Percentiles rank a stretch among this genome's conserved stretches.
Evolutionary conservation across 2,797 vertebrate species (phyloP).

Genomic region (Peromyscus eremicus): DNA sequence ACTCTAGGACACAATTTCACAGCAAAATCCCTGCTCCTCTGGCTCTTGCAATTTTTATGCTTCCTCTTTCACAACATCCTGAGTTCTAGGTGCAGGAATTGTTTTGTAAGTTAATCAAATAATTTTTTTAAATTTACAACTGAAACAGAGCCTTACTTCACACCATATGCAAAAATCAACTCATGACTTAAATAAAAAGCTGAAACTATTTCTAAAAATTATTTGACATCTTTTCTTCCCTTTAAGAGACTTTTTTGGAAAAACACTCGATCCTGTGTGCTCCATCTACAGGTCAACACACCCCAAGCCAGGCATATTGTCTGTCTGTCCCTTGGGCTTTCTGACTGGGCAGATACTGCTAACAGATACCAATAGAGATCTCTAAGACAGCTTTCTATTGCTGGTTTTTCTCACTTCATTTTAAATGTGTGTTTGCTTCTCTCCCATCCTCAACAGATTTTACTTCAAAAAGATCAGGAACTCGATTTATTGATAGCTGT

Average conservation of each 20-base stretch:
- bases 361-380: neutral
- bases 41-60: neutral
- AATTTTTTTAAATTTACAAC: neutral
- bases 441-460: neutral
- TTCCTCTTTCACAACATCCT: neutral
- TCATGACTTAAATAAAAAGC: neutral
- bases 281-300: neutral
- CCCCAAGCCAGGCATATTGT: neutral
- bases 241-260: constrained; percentile 40
- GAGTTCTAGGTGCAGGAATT: neutral
- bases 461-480: neutral
- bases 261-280: neutral
- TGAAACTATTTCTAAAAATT: neutral
- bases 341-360: neutral
- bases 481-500: neutral
- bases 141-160: neutral
- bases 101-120: neutral
- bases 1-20: neutral
- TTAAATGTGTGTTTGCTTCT: neutral
- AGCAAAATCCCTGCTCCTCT: neutral
- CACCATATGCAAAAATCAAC: neutral
- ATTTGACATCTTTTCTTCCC: neutral
- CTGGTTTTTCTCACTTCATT: accelerated
- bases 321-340: neutral
- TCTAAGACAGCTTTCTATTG: neutral